Conservation (phyloP, 2,113 vertebrate species). For the Pteruthius melanotis region DNA sequence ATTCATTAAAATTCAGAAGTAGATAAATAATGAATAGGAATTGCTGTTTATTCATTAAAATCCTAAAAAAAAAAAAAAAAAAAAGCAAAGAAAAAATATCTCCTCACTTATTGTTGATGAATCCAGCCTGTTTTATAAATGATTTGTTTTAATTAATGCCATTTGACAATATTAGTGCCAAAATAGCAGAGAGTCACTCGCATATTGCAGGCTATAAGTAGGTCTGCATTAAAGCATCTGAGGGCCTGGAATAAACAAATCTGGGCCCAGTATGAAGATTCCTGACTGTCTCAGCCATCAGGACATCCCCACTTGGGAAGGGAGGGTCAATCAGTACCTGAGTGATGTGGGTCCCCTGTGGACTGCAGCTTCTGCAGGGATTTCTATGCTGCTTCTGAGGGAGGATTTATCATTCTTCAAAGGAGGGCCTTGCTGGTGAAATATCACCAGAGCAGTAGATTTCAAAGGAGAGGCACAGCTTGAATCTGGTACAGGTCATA, state of each 20-base stretch:
- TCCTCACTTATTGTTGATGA: constrained; percentile 55
- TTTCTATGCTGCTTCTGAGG: neutral
- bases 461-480: neutral
- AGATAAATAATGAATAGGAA: constrained; percentile 73
- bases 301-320: neutral
- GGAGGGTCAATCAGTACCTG: neutral
- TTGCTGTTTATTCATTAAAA: constrained; percentile 71
- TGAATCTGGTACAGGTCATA: neutral
- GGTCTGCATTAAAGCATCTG: neutral
- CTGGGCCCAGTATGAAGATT: neutral
- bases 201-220: neutral
- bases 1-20: constrained; percentile 74
- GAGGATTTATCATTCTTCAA: neutral
- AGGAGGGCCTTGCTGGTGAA: neutral
- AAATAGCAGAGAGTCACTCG: neutral
- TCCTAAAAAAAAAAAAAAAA: neutral
- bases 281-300: neutral
- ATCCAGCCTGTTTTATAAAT: constrained; percentile 31
- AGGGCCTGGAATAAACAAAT: neutral
- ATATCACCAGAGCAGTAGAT: neutral
- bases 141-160: constrained; percentile 66
- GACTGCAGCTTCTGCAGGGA: neutral
- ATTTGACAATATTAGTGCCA: constrained; percentile 40
- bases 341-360: accelerated
- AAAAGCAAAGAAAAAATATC: neutral